Evolutionary conservation across 1,140 invertebrate genomes (phyloP).

Genomic region (Dryas iulia): DNA sequence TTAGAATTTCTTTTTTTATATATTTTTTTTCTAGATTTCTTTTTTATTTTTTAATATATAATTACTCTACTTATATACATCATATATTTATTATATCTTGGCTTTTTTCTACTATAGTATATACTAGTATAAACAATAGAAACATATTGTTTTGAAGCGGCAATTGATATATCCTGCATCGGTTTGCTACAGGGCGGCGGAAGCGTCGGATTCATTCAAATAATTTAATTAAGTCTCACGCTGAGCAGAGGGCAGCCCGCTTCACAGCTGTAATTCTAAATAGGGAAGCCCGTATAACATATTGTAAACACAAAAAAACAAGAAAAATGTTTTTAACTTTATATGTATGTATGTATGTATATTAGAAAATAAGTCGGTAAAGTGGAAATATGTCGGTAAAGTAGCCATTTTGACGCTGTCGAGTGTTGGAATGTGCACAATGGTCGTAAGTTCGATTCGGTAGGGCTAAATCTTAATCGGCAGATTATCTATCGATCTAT

Average conservation of each 20-base stretch:
- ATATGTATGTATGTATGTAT: neutral
- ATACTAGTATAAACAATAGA: conserved; percentile 17
- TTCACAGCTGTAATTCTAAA: conserved; percentile 62
- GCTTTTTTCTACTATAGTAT: neutral
- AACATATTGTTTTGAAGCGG: conserved; percentile 59
- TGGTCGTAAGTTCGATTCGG: no score
- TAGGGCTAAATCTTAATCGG: no score
- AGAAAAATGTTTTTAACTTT: neutral
- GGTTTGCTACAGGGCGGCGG: conserved; percentile 55
- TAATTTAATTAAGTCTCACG: conserved; percentile 76
- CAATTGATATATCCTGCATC: conserved; percentile 73
- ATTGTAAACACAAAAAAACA: neutral
- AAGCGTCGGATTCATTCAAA: conserved; percentile 74
- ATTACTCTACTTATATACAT: neutral
- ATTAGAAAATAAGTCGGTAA: neutral
- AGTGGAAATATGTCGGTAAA: neutral
- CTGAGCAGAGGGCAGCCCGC: conserved; percentile 62
- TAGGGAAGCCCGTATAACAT: conserved; percentile 45
- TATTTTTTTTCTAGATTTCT: neutral
- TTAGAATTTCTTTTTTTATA: neutral
- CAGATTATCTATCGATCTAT: no score
- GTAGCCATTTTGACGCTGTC: neutral
- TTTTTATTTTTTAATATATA: neutral
- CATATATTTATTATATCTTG: neutral
- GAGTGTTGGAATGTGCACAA: neutral